Base-by-base conservation (phyloP, 2,797 vertebrate species). In the Amblyraja radiata region DNA sequence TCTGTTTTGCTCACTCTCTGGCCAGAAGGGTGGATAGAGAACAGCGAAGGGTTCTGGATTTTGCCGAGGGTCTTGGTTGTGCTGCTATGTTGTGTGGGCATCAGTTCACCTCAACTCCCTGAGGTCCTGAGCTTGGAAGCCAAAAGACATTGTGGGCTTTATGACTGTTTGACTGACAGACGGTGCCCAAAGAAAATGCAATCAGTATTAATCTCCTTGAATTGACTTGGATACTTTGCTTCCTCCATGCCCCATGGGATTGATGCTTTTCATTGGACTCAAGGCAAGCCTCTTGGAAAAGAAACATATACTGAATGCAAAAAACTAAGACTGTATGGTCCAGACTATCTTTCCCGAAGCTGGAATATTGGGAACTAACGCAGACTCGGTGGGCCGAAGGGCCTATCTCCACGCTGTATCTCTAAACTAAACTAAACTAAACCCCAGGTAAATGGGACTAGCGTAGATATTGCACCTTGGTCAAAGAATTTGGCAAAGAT, bases 31-130 rank as follows among this genome's bases (percentile, higher is more conserved):
- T 28, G 71, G 68, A 28, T 6, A 18, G 5, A 28, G 21, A 54
- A 58, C 23, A 76, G 71, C 13, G 10, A 92, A 54, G 23, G 39
- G 54, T 28, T 76, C 16, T 25, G 58, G 39, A n/a, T 74, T 92
- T 21, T 36, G 36, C 46, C 25, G 16, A 39, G 58, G 6, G 13
- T 76, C 90, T 25, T 74, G 46, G 28, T 11, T 23, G 23, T 23
- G 14, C 76, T 91, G 28, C 76, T 39, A 25, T 71, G 58, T 25
- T 74, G 71, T 23, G 58, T 7, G 32, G 21, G 58, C 78, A 93
- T 84, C 93, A 78, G 36, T 73, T 93, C 93, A 32, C 80, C 39
- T 84, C 63, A 16, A n/a, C 9, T 88, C 80, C 63, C 79, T 71
- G 65, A 61, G 65, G 65, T 9, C 18, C 39, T 16, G 28, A 16